Base-by-base conservation (phyloP, 2,888 invertebrate species). In the Strigamia transsilvanica region DNA sequence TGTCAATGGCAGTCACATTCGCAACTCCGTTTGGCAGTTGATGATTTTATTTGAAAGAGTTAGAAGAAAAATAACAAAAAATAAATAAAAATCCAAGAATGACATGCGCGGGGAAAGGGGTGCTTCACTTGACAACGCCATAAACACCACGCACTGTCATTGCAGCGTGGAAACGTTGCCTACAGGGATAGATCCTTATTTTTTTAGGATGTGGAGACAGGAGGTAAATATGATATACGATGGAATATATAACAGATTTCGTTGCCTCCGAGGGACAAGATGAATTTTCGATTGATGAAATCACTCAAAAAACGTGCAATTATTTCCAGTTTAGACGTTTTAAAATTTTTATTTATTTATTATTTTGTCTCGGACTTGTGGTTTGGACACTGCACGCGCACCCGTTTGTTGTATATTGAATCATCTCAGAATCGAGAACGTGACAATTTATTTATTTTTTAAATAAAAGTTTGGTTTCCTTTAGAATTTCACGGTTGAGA, bases 1-100 rank as follows among this genome's bases (percentile, higher is more conserved):
- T 27, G 73, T 73, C 73, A 73, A 2, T n/a, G 2, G n/a, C 73
- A 73, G 73, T 56, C 56, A 10, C 73, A 6, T 27, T 27, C 27
- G 3, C 61, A 73, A 27, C 73, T 32, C 73, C 73, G 27, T 32
- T 10, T 73, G 73, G 27, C 61, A 61, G 61, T 23, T 61, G 21
- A 61, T 61, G 61, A 61, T 61, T 61, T 61, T 61, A n/a, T 61
- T 61, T 61, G 61, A 61, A 61, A 61, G 21, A 61, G 61, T 61
- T 61, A 61, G 18, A 61, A 21, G 9, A 23, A 61, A 61, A 61
- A 61, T 12, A 23, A 61, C n/a, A 61, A 61, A 61, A 10, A 61
- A 61, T n/a, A 61, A 61, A 21, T 56, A 56, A 61, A 51, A 61
- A 61, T 61, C 61, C 61, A 61, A 61, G 18, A 23, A n/a, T 61